A percentile compares a stretch with the other conserved stretches of the same genome.
Evolutionary conservation across 2,113 vertebrate species (phyloP).

Genomic region (Xyliphius kryptos): DNA sequence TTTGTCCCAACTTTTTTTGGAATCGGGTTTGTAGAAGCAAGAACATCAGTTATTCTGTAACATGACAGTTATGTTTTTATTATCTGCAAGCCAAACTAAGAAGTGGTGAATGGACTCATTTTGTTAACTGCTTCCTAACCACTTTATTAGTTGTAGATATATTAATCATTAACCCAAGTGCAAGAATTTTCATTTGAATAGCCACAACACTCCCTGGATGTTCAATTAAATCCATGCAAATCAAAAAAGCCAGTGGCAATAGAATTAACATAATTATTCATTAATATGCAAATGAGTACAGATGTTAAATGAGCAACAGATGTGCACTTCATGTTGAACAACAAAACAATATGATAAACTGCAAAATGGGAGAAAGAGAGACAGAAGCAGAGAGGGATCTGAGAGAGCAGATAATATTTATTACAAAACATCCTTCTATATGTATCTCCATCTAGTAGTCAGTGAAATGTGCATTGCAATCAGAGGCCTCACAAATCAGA

Average conservation of each 20-base stretch:
- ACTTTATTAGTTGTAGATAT: slow-evolving; percentile 27
- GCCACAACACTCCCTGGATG: slow-evolving; percentile 32
- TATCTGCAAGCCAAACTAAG: slow-evolving; percentile 1
- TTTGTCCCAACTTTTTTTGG: too few relatives aligned
- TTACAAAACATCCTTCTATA: slow-evolving; percentile 16
- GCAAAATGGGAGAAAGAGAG: slow-evolving; percentile 6
- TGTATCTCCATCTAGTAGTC: slow-evolving; percentile 9
- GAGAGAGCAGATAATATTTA: slow-evolving; percentile 7
- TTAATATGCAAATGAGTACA: slow-evolving; percentile 67
- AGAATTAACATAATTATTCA: slow-evolving; percentile 69
- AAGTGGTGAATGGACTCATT: slow-evolving; percentile 1
- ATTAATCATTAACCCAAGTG: slow-evolving; percentile 30
- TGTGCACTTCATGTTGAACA: slow-evolving; percentile 54
- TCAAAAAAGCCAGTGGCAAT: slow-evolving; percentile 49
- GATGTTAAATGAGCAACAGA: slow-evolving; percentile 66
- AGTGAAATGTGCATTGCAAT: slow-evolving; percentile 14
- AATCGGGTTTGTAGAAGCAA: too few relatives aligned
- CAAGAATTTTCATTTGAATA: slow-evolving; percentile 30
- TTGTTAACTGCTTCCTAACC: slow-evolving; percentile 12
- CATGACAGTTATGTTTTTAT: not conserved
- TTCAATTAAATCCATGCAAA: slow-evolving; percentile 50
- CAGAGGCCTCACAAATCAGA: slow-evolving; percentile 19
- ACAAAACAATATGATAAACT: slow-evolving; percentile 51
- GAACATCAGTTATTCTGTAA: too few relatives aligned
- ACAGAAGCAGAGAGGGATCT: not conserved